Base-by-base conservation (phyloP, 2,888 invertebrate species). In the Lamellibrachia satsuma region DNA sequence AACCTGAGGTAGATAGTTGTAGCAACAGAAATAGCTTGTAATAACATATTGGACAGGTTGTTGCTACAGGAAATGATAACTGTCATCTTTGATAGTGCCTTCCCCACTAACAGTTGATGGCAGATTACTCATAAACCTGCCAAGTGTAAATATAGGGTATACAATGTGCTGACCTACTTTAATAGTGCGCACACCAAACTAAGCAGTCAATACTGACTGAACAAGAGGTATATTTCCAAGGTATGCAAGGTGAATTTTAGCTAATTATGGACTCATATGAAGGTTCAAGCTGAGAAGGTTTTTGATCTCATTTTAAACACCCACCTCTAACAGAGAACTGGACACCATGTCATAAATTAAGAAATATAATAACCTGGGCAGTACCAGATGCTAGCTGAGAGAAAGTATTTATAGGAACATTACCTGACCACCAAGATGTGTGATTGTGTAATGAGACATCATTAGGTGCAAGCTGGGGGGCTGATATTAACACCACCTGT, bases 401-500 rank as follows among this genome's bases (percentile, higher is more conserved):
- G 75, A 75, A 3, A 15, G 6, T n/a, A 75, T 75, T 75, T 75
- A 75, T 22, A 15, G 75, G 75, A 15, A n/a, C n/a, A 75, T 75
- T 75, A 22, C 75, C 11, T 75, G 75, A 22, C 22, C 75, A 22
- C 15, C 75, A 75, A 75, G 75, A 75, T 75, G 75, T 75, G 75
- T 75, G 75, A 75, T 75, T 75, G 75, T n/a, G 15, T 75, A 75
- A 75, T 75, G 4, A 75, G 75, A 75, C 75, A 75, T 75, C 75
- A 75, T 75, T 75, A 75, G 75, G n/a, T 22, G 22, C 22, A 22
- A 22, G 75, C 22, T 6, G 15, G 75, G 75, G 22, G 75, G 75
- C 75, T 75, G 75, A 75, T n/a, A 75, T 75, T 75, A 75, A 75
- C 75, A 75, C 75, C 22, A 75, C 75, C 75, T 75, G 75, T 75